Conservation (phyloP, 2,113 vertebrate genomes). For the Xiphophorus hellerii region DNA sequence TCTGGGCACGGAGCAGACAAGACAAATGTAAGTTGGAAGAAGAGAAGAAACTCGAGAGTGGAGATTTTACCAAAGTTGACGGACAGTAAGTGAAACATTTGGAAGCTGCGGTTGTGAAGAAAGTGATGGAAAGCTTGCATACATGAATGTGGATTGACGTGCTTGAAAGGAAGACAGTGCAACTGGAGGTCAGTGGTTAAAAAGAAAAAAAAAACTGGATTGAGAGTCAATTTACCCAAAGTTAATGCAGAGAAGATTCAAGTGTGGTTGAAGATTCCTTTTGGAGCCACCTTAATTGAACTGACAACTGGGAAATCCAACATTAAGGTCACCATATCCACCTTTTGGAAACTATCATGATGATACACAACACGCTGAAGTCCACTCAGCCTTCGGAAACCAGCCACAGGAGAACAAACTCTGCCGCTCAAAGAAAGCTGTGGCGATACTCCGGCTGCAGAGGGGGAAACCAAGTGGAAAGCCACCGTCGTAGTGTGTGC, state of each 20-base stretch:
- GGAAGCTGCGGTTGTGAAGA: constrained; percentile 17
- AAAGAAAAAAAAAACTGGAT: constrained; percentile 6
- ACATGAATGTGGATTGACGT: constrained; percentile 24
- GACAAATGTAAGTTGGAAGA: constrained; percentile 1
- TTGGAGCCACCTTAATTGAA: constrained; percentile 15
- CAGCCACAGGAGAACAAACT: constrained; percentile 64
- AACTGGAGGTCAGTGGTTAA: constrained; percentile 36
- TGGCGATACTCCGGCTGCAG: constrained; percentile 74
- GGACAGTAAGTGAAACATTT: constrained; percentile 3
- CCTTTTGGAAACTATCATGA: constrained; percentile 27
- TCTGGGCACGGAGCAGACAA: constrained; percentile 8
- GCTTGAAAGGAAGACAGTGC: constrained; percentile 34
- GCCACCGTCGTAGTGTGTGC: constrained; percentile 72
- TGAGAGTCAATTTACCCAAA: constrained; percentile 9
- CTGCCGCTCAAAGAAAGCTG: constrained; percentile 65
- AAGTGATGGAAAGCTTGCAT: constrained; percentile 12
- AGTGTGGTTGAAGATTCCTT: constrained; percentile 11
- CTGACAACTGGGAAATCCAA: constrained; percentile 7
- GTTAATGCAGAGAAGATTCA: constrained; percentile 3
- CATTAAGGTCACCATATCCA: neutral
- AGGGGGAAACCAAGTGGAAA: constrained; percentile 49
- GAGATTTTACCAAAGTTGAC: constrained; percentile 11
- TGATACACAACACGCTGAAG: constrained; percentile 78
- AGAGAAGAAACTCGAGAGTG: neutral
- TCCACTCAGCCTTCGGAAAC: constrained; percentile 47